phyloP scores from a whole-genome alignment of 2,888 invertebrate genomes.

The Orthosia incerta region DNA sequence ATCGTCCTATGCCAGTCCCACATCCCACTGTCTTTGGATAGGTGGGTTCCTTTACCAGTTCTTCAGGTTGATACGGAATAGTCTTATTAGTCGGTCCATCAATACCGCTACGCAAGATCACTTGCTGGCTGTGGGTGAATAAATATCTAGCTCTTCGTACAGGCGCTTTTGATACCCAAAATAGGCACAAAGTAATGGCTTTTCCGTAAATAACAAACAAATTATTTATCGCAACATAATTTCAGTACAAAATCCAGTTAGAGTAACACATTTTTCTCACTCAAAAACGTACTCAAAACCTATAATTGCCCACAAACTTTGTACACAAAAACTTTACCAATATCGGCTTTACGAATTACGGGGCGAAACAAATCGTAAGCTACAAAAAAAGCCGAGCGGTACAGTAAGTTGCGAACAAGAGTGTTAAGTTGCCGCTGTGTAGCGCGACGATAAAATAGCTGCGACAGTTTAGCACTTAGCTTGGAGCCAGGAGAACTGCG shows the following conservation, averaged over 20 bases:
- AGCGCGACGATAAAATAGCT: constrained; percentile 82
- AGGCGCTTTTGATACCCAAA: too few species aligned
- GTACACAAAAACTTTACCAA: constrained; percentile 79
- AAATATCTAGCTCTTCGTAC: too few species aligned
- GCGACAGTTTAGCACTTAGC: constrained; percentile 81
- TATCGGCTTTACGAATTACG: constrained; percentile 79
- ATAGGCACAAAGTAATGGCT: too few species aligned
- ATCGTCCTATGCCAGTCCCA: too few species aligned
- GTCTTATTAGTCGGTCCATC: too few species aligned
- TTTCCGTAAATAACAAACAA: neutral
- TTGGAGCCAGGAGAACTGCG: constrained; percentile 67
- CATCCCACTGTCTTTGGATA: too few species aligned
- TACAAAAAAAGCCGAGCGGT: constrained; percentile 76
- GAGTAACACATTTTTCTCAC: constrained; percentile 5
- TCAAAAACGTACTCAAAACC: constrained; percentile 29
- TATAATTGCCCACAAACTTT: constrained; percentile 55
- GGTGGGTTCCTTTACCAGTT: too few species aligned
- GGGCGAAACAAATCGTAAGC: constrained; percentile 81
- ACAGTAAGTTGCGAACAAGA: constrained; percentile 81
- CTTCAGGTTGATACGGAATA: too few species aligned
- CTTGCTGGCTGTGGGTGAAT: too few species aligned
- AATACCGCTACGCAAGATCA: too few species aligned
- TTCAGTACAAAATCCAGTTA: neutral
- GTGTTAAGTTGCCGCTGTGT: constrained; percentile 80
- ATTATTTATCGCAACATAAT: neutral